Base-by-base conservation (phyloP, 2,797 vertebrate genomes). In the Aselliscus stoliczkanus region DNA sequence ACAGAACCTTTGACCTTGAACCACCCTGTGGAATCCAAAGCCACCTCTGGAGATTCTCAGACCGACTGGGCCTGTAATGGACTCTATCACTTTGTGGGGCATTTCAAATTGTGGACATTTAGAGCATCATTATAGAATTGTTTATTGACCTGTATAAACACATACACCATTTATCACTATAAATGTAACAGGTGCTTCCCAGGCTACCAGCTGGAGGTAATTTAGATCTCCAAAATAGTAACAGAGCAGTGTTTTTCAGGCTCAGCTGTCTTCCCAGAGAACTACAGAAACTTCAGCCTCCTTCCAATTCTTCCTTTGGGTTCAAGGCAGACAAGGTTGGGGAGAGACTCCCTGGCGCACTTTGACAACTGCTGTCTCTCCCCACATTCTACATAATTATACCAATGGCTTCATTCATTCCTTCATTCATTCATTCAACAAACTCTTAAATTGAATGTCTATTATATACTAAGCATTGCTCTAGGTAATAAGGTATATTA, bases 1-100 rank as follows among this genome's bases (percentile, higher is more conserved):
- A 89, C 12, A 81, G 75, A 77, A 93, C 83, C 92, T 95, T 96
- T 97, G 96, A 97, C 87, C 96, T 96, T 10, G 0, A 93, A 44
- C 62, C 25, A 4, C 70, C 34, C 73, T 42, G 21, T 54, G 85
- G 94, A 97, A 92, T 92, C 80, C n/a, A 58, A 58, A 92, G 44
- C 60, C 52, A 42, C 50, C 72, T 95, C 88, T 95, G 90, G 92
- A 94, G 80, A 96, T 81, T 44, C 64, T 96, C 60, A 84, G 65
- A 94, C 58, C 52, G 62, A 92, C 81, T 11, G n/a, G 89, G 42
- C 25, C 50, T 90, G 31, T 91, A 88, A 90, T 82, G 39, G 89
- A 52, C 62, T 62, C 44, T 47, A 21, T 76, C 64, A 18, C 18
- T 95, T 93, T 85, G 91, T 80, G 62, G 77, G 62, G 31, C 60